Evolutionary conservation across 2,888 invertebrate species (phyloP).

Genomic region (Aphodius granarius): DNA sequence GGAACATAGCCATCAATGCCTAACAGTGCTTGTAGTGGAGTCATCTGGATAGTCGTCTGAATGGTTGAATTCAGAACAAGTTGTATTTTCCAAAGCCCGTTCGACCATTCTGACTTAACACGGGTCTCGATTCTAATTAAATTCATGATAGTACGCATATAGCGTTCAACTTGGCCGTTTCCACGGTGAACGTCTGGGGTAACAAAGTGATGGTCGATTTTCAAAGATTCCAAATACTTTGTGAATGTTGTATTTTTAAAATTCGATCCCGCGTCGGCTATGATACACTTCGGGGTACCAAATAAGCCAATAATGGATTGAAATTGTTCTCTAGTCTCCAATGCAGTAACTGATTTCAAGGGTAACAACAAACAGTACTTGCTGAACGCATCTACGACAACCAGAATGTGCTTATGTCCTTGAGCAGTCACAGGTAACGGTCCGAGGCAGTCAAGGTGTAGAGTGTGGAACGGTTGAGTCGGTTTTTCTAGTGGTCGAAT

Average conservation of each 20-base stretch:
- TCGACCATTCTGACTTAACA: constrained; percentile 24
- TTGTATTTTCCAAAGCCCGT: constrained; percentile 29
- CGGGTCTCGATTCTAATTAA: constrained; percentile 29
- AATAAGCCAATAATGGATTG: constrained; percentile 14
- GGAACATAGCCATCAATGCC: constrained; percentile 20
- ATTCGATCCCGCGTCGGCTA: constrained; percentile 22
- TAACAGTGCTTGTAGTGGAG: constrained; percentile 23
- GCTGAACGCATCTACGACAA: constrained; percentile 20
- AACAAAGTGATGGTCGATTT: constrained; percentile 25
- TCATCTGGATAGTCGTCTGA: constrained; percentile 27
- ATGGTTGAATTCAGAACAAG: constrained; percentile 29
- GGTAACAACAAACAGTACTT: constrained; percentile 23
- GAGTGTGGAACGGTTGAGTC: constrained; percentile 26
- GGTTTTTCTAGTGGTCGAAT: constrained; percentile 21
- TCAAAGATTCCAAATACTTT: constrained; percentile 18
- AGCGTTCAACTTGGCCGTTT: constrained; percentile 28
- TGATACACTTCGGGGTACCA: constrained; percentile 16
- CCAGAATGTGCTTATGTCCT: constrained; percentile 20
- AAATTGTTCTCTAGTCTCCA: constrained; percentile 16
- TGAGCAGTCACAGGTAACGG: constrained; percentile 16
- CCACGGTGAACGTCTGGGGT: constrained; percentile 30
- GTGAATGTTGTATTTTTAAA: constrained; percentile 24
- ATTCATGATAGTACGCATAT: constrained; percentile 34
- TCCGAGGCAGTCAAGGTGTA: constrained; percentile 26
- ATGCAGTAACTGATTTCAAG: constrained; percentile 16